phyloP scores from a whole-genome alignment of 2,797 vertebrate genomes.

The Mormyrus proboscirostris region DNA sequence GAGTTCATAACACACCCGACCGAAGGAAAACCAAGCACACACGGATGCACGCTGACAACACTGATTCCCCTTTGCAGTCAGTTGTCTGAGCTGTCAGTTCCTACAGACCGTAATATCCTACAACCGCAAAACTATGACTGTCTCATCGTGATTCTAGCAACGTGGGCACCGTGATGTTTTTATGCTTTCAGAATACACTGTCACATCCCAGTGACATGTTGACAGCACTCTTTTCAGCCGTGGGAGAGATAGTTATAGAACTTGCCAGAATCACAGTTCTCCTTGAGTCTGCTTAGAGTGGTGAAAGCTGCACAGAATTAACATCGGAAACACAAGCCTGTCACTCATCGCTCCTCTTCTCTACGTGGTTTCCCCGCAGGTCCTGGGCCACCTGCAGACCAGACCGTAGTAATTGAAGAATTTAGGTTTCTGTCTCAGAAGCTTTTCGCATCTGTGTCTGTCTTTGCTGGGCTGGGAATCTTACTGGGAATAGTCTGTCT shows the following conservation, averaged over 20 bases:
- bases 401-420: constrained; percentile 81
- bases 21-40: background rate
- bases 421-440: constrained; percentile 90
- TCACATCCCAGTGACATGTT: background rate
- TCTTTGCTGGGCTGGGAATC: constrained; percentile 82
- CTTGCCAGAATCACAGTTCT: background rate
- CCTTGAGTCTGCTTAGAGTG: background rate
- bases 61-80: constrained; percentile 16
- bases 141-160: constrained; percentile 35
- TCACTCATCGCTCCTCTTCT: background rate
- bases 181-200: background rate
- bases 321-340: background rate
- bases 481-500: constrained; percentile 81
- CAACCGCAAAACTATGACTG: constrained; percentile 35
- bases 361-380: constrained; percentile 48
- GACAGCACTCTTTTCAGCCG: background rate
- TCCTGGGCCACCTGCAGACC: constrained; percentile 75
- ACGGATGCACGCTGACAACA: background rate
- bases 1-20: constrained; percentile 10
- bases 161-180: constrained; percentile 31
- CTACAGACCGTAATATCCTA: constrained; percentile 27
- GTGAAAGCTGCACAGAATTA: background rate
- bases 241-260: constrained; percentile 3
- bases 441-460: constrained; percentile 82
- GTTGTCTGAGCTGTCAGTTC: constrained; percentile 33